Percentiles rank a stretch among this genome's conserved stretches.
phyloP scores from a whole-genome alignment of 1,140 invertebrate genomes.

The Drosophila santomea region DNA sequence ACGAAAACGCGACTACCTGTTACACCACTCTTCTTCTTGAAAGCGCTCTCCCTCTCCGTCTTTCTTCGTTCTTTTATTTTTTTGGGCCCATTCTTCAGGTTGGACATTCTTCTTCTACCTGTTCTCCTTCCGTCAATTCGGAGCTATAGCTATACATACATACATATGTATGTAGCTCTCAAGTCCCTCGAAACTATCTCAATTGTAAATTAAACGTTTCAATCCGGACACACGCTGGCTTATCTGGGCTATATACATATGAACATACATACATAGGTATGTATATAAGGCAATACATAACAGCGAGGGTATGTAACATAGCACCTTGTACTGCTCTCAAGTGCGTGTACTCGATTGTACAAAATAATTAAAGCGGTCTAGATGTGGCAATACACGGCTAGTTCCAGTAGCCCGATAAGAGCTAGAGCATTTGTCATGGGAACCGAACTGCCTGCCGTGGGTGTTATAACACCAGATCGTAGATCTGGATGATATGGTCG shows the following conservation, averaged over 20 bases:
- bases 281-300: not conserved
- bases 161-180: not conserved
- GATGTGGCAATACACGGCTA: conserved; percentile 27
- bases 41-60: conserved; percentile 9
- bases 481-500: conserved; percentile 29
- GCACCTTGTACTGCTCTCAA: conserved; percentile 9
- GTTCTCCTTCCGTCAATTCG: conserved; percentile 36
- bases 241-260: conserved; percentile 6
- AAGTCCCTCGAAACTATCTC: conserved; percentile 28
- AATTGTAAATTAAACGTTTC: conserved; percentile 49
- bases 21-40: conserved; percentile 48
- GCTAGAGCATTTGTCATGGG: conserved; percentile 4
- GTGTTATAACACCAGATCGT: conserved; percentile 14
- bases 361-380: conserved; percentile 34
- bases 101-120: conserved; percentile 28
- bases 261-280: not conserved
- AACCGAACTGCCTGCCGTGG: not conserved
- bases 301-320: not conserved
- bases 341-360: conserved; percentile 38
- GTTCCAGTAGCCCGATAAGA: conserved; percentile 34
- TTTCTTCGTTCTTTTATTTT: not conserved
- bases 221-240: conserved; percentile 21
- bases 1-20: conserved; percentile 60
- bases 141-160: not conserved
- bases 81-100: conserved; percentile 12